Conservation (phyloP, 2,797 vertebrate species). For the Pyrocephalus nanus region DNA sequence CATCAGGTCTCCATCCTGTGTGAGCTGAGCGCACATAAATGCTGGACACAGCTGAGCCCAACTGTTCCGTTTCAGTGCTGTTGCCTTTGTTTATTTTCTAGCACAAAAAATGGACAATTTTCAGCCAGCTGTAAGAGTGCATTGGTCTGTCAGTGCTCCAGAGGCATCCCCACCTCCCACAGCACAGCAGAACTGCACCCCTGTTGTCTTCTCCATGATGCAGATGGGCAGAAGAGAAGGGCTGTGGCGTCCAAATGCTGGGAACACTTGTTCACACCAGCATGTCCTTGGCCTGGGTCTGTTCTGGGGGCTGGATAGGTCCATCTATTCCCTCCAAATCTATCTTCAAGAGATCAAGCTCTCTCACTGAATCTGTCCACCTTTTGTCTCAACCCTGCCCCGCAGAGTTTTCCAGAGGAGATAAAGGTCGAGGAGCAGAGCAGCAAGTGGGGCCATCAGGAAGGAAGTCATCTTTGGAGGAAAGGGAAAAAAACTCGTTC, state of each 20-base stretch:
- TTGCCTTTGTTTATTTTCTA: background rate
- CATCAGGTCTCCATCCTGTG: background rate
- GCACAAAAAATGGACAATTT: background rate
- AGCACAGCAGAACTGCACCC: background rate
- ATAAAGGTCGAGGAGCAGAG: background rate
- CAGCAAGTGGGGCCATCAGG: background rate
- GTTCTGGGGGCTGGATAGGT: background rate
- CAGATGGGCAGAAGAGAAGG: background rate
- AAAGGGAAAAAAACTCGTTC: background rate
- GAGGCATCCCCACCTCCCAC: background rate
- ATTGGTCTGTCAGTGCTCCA: background rate
- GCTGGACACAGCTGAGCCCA: background rate
- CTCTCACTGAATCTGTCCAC: background rate
- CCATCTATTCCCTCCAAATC: background rate
- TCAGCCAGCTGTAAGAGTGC: background rate
- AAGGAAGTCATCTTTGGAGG: background rate
- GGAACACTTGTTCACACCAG: background rate
- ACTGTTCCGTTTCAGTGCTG: background rate
- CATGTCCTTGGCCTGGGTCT: background rate
- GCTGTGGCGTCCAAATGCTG: accelerated
- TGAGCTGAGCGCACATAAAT: background rate
- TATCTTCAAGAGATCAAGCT: background rate
- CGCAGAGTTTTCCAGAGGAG: background rate
- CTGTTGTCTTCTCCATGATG: background rate
- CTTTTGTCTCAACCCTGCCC: background rate